These are phyloP conservation scores for Brenthis hecate DNA, from an alignment of 2,888 invertebrate species.

Conservation along the genomic window DNA sequence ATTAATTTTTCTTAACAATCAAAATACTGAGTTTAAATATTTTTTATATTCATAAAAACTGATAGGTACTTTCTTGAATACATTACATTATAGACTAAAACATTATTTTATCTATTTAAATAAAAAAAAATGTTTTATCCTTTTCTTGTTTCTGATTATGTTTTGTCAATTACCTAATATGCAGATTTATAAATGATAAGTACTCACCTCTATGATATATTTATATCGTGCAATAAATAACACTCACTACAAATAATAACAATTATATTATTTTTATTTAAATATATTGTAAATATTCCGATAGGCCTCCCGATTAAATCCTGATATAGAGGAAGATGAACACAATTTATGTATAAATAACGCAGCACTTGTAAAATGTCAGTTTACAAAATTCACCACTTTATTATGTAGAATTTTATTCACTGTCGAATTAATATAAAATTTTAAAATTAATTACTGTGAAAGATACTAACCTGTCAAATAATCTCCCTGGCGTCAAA, in stretches of 20 bases:
- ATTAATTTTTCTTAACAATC: not conserved
- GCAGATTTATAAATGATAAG: slow-evolving; percentile 32
- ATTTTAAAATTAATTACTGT: not conserved
- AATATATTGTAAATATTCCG: slow-evolving; percentile 13
- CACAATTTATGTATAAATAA: not conserved
- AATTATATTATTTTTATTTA: slow-evolving; percentile 2
- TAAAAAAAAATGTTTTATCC: too few relatives aligned
- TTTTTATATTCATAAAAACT: too few relatives aligned
- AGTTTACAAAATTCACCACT: not conserved
- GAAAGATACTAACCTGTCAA: slow-evolving; percentile 11
- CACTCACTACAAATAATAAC: slow-evolving; percentile 26
- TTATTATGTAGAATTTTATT: not conserved
- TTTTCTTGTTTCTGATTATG: not conserved
- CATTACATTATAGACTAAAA: not conserved
- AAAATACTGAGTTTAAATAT: too few relatives aligned
- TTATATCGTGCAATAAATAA: slow-evolving; percentile 5
- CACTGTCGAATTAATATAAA: not conserved
- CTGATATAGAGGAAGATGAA: slow-evolving; percentile 1
- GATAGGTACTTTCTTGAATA: too few relatives aligned
- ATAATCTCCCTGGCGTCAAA: not conserved
- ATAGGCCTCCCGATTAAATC: not conserved
- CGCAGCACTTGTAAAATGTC: not conserved
- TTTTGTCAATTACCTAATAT: not conserved
- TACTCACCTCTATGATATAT: slow-evolving; percentile 33
- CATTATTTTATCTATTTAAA: not conserved